A percentile compares a stretch with the other conserved stretches of the same genome.
Conservation (phyloP, 2,113 vertebrate species). For the Corythornis cristatus region DNA sequence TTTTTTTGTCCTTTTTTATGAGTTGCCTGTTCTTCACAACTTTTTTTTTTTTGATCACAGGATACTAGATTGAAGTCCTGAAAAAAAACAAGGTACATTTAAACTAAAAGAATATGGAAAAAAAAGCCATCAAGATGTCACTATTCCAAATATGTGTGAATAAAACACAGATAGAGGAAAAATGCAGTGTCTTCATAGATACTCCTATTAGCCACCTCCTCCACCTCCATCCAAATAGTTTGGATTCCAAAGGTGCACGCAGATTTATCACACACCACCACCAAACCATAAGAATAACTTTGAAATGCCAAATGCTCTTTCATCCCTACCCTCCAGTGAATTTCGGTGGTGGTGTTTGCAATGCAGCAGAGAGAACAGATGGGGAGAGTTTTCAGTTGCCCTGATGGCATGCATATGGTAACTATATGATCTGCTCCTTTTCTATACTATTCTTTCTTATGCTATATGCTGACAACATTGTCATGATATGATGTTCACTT, state of each 20-base stretch:
- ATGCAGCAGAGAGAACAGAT: neutral
- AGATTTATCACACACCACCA: neutral
- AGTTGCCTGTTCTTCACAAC: neutral
- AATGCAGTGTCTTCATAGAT: rapidly evolving
- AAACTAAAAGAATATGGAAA: neutral
- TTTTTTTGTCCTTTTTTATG: neutral
- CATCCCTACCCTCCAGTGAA: neutral
- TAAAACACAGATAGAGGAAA: neutral
- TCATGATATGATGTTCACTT: neutral
- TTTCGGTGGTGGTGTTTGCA: neutral
- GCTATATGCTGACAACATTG: neutral
- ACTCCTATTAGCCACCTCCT: neutral
- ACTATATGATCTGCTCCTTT: neutral
- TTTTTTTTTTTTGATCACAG: neutral
- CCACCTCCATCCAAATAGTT: neutral
- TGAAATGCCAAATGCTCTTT: neutral
- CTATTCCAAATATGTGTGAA: neutral
- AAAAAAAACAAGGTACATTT: neutral
- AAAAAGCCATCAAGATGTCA: neutral
- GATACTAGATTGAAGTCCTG: neutral
- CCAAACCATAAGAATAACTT: neutral
- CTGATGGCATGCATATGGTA: neutral
- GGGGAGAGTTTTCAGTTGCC: neutral
- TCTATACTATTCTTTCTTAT: neutral
- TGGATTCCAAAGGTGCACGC: neutral